phyloP scores from a whole-genome alignment of 2,888 invertebrate species.

The Mantis religiosa region DNA sequence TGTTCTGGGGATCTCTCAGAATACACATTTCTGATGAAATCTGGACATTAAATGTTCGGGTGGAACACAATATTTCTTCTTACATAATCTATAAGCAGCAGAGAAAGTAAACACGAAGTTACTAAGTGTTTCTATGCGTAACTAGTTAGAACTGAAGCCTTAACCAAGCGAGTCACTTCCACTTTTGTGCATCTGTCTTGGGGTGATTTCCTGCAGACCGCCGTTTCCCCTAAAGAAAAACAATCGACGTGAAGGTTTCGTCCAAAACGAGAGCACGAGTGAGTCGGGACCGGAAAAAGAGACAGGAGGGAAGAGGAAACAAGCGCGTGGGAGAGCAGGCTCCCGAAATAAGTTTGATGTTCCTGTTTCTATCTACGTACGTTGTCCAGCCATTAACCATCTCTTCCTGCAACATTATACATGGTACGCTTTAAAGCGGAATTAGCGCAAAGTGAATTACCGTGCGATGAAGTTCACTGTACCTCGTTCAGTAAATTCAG shows the following conservation, averaged over 20 bases:
- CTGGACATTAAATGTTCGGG: too few relatives aligned
- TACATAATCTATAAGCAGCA: too few relatives aligned
- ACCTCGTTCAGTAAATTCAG: too few relatives aligned
- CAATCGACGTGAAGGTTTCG: background rate
- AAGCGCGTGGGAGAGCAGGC: slow-evolving; percentile 44
- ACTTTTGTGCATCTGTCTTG: background rate
- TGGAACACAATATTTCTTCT: too few relatives aligned
- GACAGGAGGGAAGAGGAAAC: slow-evolving; percentile 42
- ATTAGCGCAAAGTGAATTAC: too few relatives aligned
- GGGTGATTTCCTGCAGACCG: background rate
- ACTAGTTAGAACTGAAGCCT: too few relatives aligned
- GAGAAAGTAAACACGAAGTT: too few relatives aligned
- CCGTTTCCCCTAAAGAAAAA: background rate
- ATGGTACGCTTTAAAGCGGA: background rate
- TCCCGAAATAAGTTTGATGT: background rate
- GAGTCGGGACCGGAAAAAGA: slow-evolving; percentile 46
- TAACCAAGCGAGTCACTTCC: background rate
- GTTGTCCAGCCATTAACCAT: background rate
- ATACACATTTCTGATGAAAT: too few relatives aligned
- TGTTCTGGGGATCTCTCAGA: too few relatives aligned
- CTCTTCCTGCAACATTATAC: background rate
- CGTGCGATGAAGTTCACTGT: too few relatives aligned
- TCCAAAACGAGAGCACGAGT: slow-evolving; percentile 33
- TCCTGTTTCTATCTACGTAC: background rate
- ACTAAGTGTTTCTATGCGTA: too few relatives aligned